Base-by-base conservation (phyloP, 2,888 invertebrate species). In the Endomychus coccineus region DNA sequence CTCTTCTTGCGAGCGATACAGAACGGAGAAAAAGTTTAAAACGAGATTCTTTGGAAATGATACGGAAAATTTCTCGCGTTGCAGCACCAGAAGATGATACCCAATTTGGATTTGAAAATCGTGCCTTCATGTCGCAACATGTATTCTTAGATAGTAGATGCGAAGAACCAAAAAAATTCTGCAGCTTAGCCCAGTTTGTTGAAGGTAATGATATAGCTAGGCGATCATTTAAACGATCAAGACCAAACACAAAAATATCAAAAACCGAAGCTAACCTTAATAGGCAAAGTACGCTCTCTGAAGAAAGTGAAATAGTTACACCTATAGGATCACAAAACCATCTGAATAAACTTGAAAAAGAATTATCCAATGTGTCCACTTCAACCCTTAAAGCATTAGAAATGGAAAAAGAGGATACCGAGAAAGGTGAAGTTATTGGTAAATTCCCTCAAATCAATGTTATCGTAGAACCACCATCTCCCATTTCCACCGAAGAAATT, bases 191-290 rank as follows among this genome's bases (percentile, higher is more conserved):
- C 1, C 80, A 84, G 49, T 86, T 86, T 54, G 83, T 82, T 40
- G 86, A 86, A 65, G 86, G 85, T 46, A 86, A 77, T 61, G 87
- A 88, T 59, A 87, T 88, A 42, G 84, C 82, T 0, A 72, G 85
- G 28, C 75, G 78, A 58, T 86, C 86, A 2, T 83, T 86, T 58
- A 82, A 78, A 52, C 70, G 70, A 24, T n/a, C n/a, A n/a, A 42
- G 48, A 2, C 48, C 59, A 16, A 42, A 57, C 4, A 46, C 55
- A 6, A 52, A 51, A 4, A 65, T 62, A 48, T 42, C 55, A 11
- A 38, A 33, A 24, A 57, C 58, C 11, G 67, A 66, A 53, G 51
- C 58, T 3, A 66, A 61, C 42, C 58, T 62, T 4, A 58, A 52
- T 16, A 51, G 61, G 23, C 64, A 63, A 46, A 62, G 56, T 29